Evolutionary conservation across 2,888 invertebrate species (phyloP).

Genomic region (Rhagophthalmus giganteus): DNA sequence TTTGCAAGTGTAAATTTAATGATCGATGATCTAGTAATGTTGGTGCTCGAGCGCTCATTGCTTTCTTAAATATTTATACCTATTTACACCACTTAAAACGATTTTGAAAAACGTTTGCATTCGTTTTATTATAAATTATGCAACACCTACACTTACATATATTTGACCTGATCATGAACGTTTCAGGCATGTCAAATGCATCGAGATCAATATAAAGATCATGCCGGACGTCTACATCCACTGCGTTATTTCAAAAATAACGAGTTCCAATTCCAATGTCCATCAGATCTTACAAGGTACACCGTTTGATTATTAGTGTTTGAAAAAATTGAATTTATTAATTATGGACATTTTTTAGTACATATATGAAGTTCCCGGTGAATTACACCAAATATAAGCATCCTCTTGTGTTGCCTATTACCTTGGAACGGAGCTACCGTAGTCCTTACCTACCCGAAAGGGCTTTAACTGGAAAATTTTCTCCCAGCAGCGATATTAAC

Average conservation of each 20-base stretch:
- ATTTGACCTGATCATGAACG: too few relatives aligned
- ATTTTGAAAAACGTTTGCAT: too few relatives aligned
- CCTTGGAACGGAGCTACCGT: slow-evolving; percentile 57
- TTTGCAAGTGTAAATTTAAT: too few relatives aligned
- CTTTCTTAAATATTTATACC: too few relatives aligned
- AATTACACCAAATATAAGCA: slow-evolving; percentile 64
- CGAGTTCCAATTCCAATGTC: slow-evolving; percentile 60
- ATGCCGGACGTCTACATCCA: slow-evolving; percentile 62
- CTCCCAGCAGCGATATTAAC: slow-evolving; percentile 60
- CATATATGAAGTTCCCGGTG: slow-evolving; percentile 61
- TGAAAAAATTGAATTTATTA: background rate
- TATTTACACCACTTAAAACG: too few relatives aligned
- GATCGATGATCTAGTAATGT: too few relatives aligned
- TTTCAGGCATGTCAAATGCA: slow-evolving; percentile 62
- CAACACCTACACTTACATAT: too few relatives aligned
- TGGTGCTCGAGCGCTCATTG: too few relatives aligned
- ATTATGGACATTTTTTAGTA: slow-evolving; percentile 48
- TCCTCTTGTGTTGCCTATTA: slow-evolving; percentile 60
- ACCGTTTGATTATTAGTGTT: too few relatives aligned
- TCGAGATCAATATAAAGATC: slow-evolving; percentile 65
- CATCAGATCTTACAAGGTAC: slow-evolving; percentile 60
- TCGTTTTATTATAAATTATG: too few relatives aligned
- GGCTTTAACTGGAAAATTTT: slow-evolving; percentile 61
- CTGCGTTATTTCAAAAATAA: slow-evolving; percentile 61
- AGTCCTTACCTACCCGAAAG: slow-evolving; percentile 61